Evolutionary conservation across 2,797 vertebrate species (phyloP).

Genomic region (Natrix natrix): DNA sequence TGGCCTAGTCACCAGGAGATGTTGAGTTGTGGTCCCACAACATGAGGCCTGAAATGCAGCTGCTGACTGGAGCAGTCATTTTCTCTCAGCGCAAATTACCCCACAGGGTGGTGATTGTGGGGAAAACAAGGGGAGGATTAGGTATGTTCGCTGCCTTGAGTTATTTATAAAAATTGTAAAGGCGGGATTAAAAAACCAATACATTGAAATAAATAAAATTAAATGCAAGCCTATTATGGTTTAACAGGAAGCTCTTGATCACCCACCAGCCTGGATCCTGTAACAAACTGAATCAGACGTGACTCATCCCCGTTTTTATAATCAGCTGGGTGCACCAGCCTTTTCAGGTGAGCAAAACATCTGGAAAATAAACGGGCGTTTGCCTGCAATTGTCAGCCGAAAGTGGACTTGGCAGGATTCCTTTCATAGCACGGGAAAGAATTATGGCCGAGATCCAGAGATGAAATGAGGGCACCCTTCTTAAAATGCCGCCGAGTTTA

Average conservation of each 20-base stretch:
- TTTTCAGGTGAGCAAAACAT: background rate
- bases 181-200: background rate
- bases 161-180: background rate
- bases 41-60: background rate
- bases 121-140: background rate
- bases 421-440: background rate
- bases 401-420: background rate
- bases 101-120: background rate
- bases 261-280: background rate
- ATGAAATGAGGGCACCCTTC: background rate
- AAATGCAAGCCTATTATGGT: background rate
- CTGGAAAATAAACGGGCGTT: background rate
- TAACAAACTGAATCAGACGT: background rate
- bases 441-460: background rate
- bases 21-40: background rate
- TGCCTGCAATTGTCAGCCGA: background rate
- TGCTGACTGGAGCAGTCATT: background rate
- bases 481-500: background rate
- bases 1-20: too few species aligned
- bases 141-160: too few species aligned
- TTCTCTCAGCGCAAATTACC: background rate
- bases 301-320: background rate
- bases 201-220: background rate
- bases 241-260: background rate
- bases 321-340: background rate